Percentiles rank a stretch among this genome's conserved stretches.
Evolutionary conservation across 2,113 vertebrate species (phyloP).

Genomic region (Bolborhynchus lineola): DNA sequence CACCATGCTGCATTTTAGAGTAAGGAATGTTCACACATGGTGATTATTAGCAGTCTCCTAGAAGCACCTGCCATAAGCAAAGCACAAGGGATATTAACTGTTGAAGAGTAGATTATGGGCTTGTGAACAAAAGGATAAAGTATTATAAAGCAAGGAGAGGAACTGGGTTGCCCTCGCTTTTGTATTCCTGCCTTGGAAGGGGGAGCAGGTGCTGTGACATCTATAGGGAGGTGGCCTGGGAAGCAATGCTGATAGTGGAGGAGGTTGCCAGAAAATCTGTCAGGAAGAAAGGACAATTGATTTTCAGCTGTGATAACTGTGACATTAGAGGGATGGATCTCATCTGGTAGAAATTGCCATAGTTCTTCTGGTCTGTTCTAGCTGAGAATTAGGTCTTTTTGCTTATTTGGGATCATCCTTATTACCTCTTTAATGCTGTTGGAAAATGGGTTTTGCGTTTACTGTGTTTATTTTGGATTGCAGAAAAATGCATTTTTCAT

Average conservation of each 20-base stretch:
- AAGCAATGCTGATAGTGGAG: neutral
- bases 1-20: neutral
- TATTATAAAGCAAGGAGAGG: neutral
- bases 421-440: neutral
- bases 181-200: neutral
- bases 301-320: slow-evolving; percentile 15
- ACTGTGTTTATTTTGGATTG: neutral
- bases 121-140: neutral
- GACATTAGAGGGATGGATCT: neutral
- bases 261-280: slow-evolving; percentile 20
- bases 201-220: neutral
- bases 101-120: neutral
- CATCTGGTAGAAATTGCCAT: neutral
- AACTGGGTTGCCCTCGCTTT: neutral
- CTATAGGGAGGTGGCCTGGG: neutral
- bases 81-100: neutral
- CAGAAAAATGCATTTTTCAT: neutral
- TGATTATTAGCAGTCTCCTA: neutral
- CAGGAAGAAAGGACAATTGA: slow-evolving; percentile 19
- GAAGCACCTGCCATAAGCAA: neutral
- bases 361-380: neutral
- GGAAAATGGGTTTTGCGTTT: neutral
- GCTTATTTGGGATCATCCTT: neutral
- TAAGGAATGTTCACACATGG: neutral
- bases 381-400: neutral